Conservation (phyloP, 1,140 invertebrate genomes). For the Adelges cooleyi region DNA sequence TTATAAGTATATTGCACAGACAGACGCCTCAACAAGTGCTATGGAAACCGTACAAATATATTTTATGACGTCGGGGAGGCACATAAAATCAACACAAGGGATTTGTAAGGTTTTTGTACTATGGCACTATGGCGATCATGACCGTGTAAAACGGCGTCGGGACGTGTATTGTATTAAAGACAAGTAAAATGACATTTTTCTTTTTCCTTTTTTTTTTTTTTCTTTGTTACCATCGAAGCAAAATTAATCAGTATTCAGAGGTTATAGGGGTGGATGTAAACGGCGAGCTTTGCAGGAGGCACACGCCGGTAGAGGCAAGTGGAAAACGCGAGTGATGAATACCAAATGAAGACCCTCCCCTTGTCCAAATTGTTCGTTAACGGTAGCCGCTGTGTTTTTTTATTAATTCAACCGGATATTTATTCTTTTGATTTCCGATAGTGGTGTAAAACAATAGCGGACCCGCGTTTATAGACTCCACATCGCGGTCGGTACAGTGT, state of each 20-base stretch:
- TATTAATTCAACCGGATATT: conserved; percentile 25
- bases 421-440: conserved; percentile 3
- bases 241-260: conserved; percentile 25
- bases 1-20: not conserved
- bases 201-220: not conserved
- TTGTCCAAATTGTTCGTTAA: no score
- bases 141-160: not conserved
- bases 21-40: conserved; percentile 2
- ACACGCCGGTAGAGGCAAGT: not conserved
- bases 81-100: not conserved
- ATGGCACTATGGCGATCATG: not conserved
- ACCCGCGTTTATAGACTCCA: no score
- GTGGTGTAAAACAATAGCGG: not conserved
- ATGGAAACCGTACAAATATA: conserved; percentile 17
- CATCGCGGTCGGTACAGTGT: no score
- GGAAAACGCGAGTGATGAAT: not conserved
- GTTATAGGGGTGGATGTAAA: not conserved
- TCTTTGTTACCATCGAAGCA: not conserved
- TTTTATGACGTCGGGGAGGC: not conserved
- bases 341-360: conserved; percentile 1
- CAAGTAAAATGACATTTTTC: not conserved
- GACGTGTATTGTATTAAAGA: not conserved
- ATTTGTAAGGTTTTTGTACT: conserved; percentile 22
- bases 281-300: not conserved
- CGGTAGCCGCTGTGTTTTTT: not conserved